Evolutionary conservation across 2,888 invertebrate species (phyloP), one percentile per base, ranked within the genome.

Genomic region (Aphodius granarius): DNA sequence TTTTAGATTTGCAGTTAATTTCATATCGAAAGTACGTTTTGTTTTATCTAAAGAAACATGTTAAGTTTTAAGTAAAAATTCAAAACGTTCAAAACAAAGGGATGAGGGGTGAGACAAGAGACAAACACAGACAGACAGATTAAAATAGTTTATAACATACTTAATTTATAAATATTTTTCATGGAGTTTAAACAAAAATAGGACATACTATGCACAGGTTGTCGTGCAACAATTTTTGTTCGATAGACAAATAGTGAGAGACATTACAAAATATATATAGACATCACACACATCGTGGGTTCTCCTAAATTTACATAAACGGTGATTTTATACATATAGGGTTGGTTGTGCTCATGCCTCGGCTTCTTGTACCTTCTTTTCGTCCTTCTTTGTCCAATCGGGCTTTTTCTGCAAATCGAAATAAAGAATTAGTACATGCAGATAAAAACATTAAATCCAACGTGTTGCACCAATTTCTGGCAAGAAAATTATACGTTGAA

Each of bases 301-400:
- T 68, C 68, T 68, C 22, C 68, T 68, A 68, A 68, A 68, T 68
- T 68, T 68, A 68, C 68, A 68, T 43, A 43, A 43, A 43, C 43
- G 13, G 43, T 43, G 68, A 68, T 68, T 20, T 68, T 68, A 68
- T 18, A 68, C 22, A 68, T 21, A 22, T 68, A 68, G 22, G 68
- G 68, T 18, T 62, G 63, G 17, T 17, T 17, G 68, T 68, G 73
- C 71, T 94, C 93, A 95, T 93, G 94, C 95, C 90, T 95, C 95
- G 88, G 93, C 93, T 89, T 94, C 95, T 90, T 92, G 92, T 93
- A 95, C 95, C 90, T 91, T 91, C 89, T 93, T 92, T 85, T 95
- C 95, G 86, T 94, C 94, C 88, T 95, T 95, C 92, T 96, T 96
- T 88, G 96, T 95, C 96, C 96, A 96, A 90, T 96, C 96, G 85